These are phyloP conservation scores for Sturmia bella DNA, from an alignment of 2,888 invertebrate genomes.

Conservation along the genomic window DNA sequence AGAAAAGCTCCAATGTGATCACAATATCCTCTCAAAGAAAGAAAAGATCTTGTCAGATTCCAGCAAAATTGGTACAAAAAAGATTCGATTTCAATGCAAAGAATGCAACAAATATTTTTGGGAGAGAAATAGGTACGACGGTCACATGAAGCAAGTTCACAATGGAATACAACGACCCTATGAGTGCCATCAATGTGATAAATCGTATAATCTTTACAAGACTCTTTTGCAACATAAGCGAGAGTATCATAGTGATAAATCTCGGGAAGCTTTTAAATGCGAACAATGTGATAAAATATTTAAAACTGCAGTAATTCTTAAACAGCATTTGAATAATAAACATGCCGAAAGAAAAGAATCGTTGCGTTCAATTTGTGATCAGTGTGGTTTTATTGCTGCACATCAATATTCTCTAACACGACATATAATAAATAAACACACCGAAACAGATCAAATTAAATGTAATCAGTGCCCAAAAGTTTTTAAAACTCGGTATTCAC, in stretches of 20 bases:
- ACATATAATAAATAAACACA: conserved; percentile 64
- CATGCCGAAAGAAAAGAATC: conserved; percentile 52
- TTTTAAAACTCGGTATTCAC: conserved; percentile 62
- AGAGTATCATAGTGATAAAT: conserved; percentile 46
- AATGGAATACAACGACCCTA: conserved; percentile 55
- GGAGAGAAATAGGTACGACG: conserved; percentile 60
- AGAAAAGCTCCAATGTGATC: conserved; percentile 5
- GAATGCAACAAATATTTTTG: conserved; percentile 63
- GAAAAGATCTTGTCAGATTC: neutral
- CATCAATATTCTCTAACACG: conserved; percentile 53
- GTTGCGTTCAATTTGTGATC: conserved; percentile 64
- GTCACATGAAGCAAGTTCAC: conserved; percentile 61
- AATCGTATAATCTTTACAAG: conserved; percentile 59
- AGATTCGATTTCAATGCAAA: conserved; percentile 55
- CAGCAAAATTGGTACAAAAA: conserved; percentile 14
- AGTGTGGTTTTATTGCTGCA: conserved; percentile 65
- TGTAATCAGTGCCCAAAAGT: conserved; percentile 67
- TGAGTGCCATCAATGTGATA: conserved; percentile 60
- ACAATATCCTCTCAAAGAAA: neutral
- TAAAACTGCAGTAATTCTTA: conserved; percentile 60
- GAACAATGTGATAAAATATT: conserved; percentile 57
- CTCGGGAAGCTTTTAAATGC: conserved; percentile 42
- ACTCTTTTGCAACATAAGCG: conserved; percentile 61
- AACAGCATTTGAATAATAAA: conserved; percentile 54
- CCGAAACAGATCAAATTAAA: conserved; percentile 56